phyloP scores from a whole-genome alignment of 2,888 invertebrate genomes.

The Micropterix aruncella region DNA sequence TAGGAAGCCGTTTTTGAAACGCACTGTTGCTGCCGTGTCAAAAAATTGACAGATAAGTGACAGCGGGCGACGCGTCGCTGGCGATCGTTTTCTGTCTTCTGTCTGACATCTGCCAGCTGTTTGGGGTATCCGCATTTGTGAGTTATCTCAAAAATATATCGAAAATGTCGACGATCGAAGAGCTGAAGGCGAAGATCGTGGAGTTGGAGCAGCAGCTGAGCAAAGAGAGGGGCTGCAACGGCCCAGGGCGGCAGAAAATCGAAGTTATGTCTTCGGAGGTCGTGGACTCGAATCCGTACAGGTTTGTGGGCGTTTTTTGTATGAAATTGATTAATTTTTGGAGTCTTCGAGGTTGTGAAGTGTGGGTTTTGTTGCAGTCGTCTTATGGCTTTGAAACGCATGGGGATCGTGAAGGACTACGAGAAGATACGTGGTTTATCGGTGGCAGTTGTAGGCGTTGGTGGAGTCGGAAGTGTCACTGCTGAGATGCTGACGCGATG shows the following conservation, averaged over 20 bases:
- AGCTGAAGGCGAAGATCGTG: constrained; percentile 43
- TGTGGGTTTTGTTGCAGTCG: no score
- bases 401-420: constrained; percentile 98
- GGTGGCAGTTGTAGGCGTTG: constrained; percentile 92
- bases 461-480: constrained; percentile 99
- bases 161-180: constrained; percentile 45
- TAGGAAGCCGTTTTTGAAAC: no score
- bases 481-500: constrained; percentile 99
- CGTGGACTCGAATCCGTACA: constrained; percentile 96
- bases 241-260: constrained; percentile 56
- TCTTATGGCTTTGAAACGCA: constrained; percentile 95
- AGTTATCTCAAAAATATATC: constrained; percentile 14
- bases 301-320: no score
- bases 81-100: no score
- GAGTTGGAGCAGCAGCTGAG: constrained; percentile 51
- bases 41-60: no score
- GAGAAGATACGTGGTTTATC: constrained; percentile 81
- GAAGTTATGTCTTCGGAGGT: constrained; percentile 90
- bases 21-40: no score
- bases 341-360: no score
- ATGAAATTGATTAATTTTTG: no score
- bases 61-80: no score
- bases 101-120: no score
- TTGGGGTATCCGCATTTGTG: no score
- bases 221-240: constrained; percentile 25